phyloP scores from a whole-genome alignment of 2,113 vertebrate genomes.

The Melierax canorus region DNA sequence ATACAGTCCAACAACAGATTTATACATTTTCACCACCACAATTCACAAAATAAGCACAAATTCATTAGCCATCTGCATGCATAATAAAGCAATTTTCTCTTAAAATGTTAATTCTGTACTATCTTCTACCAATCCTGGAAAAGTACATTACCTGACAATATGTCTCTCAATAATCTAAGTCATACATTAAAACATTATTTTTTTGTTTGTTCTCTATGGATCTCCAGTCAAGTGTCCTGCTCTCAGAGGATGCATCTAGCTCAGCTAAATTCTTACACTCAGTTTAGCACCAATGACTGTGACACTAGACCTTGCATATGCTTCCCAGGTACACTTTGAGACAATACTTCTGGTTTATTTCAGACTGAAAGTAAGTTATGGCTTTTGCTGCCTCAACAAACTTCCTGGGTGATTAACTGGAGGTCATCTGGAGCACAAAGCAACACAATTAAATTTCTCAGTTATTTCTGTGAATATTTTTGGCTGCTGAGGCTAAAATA shows the following conservation, averaged over 20 bases:
- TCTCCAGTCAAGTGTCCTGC: background rate
- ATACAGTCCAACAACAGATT: background rate
- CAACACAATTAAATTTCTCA: background rate
- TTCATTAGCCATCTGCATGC: background rate
- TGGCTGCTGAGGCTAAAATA: background rate
- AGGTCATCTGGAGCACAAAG: background rate
- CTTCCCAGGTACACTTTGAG: background rate
- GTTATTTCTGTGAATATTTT: conserved; percentile 5
- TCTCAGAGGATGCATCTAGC: background rate
- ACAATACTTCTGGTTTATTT: background rate
- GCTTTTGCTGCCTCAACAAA: background rate
- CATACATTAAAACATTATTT: background rate
- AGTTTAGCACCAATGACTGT: background rate
- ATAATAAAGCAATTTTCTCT: background rate
- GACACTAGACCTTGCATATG: background rate
- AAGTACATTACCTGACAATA: background rate
- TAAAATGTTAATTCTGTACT: background rate
- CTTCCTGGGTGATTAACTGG: background rate
- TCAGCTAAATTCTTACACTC: background rate
- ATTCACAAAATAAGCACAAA: conserved; percentile 16
- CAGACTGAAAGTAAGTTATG: background rate
- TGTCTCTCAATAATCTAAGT: background rate
- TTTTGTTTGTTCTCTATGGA: background rate
- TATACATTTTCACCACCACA: background rate
- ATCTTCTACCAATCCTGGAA: background rate